phyloP scores from a whole-genome alignment of 2,797 vertebrate species.

The Enteromius trimaculatus region DNA sequence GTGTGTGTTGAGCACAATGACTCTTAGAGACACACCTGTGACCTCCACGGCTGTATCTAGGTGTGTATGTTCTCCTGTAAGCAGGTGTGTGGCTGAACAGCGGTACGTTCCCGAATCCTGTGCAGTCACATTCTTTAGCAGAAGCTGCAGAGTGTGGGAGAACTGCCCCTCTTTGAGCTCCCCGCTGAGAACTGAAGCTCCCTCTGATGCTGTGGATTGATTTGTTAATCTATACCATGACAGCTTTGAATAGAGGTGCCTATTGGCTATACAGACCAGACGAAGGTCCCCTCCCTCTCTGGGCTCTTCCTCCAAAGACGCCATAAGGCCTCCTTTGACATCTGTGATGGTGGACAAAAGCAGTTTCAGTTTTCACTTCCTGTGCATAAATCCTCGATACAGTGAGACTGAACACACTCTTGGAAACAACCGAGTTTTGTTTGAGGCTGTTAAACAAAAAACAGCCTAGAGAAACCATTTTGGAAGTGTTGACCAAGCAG shows the following conservation, averaged over 20 bases:
- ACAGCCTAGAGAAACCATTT: slow-evolving; percentile 52
- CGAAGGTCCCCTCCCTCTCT: slow-evolving; percentile 87
- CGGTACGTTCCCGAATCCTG: slow-evolving; percentile 86
- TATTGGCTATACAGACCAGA: slow-evolving; percentile 90
- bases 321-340: slow-evolving; percentile 85
- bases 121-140: slow-evolving; percentile 84
- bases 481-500: slow-evolving; percentile 49
- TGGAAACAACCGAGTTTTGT: slow-evolving; percentile 26
- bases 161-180: slow-evolving; percentile 75
- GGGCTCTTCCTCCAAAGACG: slow-evolving; percentile 80
- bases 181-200: not conserved
- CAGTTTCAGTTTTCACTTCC: slow-evolving; percentile 36
- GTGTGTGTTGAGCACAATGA: slow-evolving; percentile 14
- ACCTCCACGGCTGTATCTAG: slow-evolving; percentile 86
- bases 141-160: slow-evolving; percentile 81
- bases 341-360: slow-evolving; percentile 74
- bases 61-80: slow-evolving; percentile 83
- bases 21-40: slow-evolving; percentile 78
- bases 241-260: slow-evolving; percentile 87
- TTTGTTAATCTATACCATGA: slow-evolving; percentile 81
- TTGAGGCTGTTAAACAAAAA: slow-evolving; percentile 30
- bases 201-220: slow-evolving; percentile 51
- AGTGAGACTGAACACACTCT: slow-evolving; percentile 21
- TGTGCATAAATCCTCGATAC: not conserved
- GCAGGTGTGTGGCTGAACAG: slow-evolving; percentile 84